These are phyloP conservation scores for Tinea semifulvella DNA, from an alignment of 2,888 invertebrate genomes.

Conservation along the genomic window DNA sequence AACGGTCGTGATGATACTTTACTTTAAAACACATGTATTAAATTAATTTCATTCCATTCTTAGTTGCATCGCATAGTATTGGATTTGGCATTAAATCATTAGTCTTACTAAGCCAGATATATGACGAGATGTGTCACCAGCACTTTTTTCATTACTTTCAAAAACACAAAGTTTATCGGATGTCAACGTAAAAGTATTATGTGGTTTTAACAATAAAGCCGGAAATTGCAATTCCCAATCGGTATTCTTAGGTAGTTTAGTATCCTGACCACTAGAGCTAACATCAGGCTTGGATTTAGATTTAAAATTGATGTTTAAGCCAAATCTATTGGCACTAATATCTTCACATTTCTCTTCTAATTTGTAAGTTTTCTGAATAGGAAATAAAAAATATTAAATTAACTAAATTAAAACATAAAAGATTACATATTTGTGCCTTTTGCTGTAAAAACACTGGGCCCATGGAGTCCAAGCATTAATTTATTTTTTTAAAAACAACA, in stretches of 20 bases:
- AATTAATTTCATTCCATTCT: too few species aligned
- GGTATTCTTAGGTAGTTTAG: conserved; percentile 48
- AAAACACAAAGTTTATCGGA: conserved; percentile 40
- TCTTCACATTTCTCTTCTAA: conserved; percentile 45
- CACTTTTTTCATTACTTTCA: conserved; percentile 49
- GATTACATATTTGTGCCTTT: too few species aligned
- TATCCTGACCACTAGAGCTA: conserved; percentile 39
- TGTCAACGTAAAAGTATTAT: conserved; percentile 52
- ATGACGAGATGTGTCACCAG: conserved; percentile 36
- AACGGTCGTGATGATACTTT: too few species aligned
- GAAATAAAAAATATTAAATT: too few species aligned
- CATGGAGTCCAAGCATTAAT: too few species aligned
- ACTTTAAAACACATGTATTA: too few species aligned
- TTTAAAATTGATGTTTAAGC: conserved; percentile 52
- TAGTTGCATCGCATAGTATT: too few species aligned
- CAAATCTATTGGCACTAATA: conserved; percentile 41
- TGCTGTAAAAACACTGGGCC: too few species aligned
- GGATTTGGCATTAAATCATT: too few species aligned
- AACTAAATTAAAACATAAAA: too few species aligned
- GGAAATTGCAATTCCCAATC: conserved; percentile 59
- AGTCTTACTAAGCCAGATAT: conserved; percentile 7
- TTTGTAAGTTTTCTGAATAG: conserved; percentile 25
- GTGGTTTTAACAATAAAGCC: conserved; percentile 48
- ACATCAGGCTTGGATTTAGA: conserved; percentile 38
- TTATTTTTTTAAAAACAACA: too few species aligned